Conservation (phyloP, 2,888 invertebrate genomes). For the Acanthosoma haemorrhoidale region DNA sequence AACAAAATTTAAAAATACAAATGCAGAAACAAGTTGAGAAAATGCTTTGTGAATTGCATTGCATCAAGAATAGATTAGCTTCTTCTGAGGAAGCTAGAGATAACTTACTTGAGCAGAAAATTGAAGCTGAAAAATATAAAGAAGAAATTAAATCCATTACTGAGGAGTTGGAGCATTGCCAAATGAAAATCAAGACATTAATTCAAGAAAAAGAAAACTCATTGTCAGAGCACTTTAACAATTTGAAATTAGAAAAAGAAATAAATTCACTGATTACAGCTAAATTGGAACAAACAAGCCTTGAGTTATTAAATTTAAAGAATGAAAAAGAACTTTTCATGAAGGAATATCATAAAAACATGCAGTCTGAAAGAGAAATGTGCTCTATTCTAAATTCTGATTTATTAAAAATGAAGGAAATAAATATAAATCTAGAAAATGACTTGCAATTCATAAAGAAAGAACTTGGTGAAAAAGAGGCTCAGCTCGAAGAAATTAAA, state of each 20-base stretch:
- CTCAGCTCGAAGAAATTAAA: background rate
- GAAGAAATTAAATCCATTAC: background rate
- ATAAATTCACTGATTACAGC: background rate
- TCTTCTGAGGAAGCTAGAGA: background rate
- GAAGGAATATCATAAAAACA: background rate
- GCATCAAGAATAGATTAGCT: background rate
- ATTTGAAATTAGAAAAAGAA: slow-evolving; percentile 17
- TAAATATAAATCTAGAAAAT: background rate
- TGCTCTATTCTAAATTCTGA: background rate
- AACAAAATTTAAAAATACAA: background rate
- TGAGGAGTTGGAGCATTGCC: background rate
- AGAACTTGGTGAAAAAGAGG: background rate
- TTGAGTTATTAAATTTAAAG: background rate
- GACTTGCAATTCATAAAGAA: background rate
- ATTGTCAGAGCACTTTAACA: background rate
- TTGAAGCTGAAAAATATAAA: background rate
- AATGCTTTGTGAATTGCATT: background rate
- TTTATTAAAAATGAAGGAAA: background rate
- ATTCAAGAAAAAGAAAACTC: slow-evolving; percentile 8
- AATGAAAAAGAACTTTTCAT: background rate
- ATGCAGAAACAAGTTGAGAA: background rate
- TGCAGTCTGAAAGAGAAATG: background rate
- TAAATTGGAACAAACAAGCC: background rate
- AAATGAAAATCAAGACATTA: background rate
- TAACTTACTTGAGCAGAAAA: background rate